phyloP scores from a whole-genome alignment of 2,797 vertebrate genomes.

The Mico argentatus region DNA sequence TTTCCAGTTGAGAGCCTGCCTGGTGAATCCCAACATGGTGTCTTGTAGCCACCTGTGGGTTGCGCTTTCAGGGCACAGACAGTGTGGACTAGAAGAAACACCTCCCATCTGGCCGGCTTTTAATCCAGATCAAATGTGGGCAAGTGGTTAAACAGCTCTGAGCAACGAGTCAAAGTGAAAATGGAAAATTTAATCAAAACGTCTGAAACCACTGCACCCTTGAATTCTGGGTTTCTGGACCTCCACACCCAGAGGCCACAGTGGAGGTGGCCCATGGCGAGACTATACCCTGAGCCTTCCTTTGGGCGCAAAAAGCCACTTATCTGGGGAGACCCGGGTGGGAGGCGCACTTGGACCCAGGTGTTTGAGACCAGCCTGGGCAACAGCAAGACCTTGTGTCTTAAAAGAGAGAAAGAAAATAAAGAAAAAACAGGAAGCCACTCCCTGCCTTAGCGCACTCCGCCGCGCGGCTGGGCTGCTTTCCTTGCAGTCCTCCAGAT shows the following conservation, averaged over 20 bases:
- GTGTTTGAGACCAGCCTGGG: background rate
- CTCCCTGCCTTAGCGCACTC: background rate
- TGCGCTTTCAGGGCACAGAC: rapidly evolving
- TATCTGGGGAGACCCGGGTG: background rate
- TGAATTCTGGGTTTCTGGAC: background rate
- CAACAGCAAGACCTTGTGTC: background rate
- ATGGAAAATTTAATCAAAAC: rapidly evolving
- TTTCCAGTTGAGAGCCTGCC: background rate
- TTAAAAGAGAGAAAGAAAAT: background rate
- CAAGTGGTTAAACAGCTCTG: background rate
- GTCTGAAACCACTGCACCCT: rapidly evolving
- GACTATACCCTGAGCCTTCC: too few species aligned
- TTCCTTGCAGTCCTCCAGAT: background rate
- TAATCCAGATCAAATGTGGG: too few species aligned
- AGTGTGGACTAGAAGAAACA: rapidly evolving
- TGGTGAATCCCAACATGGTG: rapidly evolving
- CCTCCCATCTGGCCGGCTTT: rapidly evolving
- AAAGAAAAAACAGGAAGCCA: too few species aligned
- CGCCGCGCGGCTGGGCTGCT: rapidly evolving
- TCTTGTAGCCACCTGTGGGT: rapidly evolving
- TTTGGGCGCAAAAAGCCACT: background rate
- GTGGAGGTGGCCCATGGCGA: rapidly evolving
- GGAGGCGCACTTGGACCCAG: background rate
- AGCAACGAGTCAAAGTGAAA: background rate
- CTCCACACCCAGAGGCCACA: too few species aligned